Evolutionary conservation across 2,888 invertebrate genomes (phyloP), one percentile per base, ranked within the genome.

Genomic region (Crossocerus cetratus): DNA sequence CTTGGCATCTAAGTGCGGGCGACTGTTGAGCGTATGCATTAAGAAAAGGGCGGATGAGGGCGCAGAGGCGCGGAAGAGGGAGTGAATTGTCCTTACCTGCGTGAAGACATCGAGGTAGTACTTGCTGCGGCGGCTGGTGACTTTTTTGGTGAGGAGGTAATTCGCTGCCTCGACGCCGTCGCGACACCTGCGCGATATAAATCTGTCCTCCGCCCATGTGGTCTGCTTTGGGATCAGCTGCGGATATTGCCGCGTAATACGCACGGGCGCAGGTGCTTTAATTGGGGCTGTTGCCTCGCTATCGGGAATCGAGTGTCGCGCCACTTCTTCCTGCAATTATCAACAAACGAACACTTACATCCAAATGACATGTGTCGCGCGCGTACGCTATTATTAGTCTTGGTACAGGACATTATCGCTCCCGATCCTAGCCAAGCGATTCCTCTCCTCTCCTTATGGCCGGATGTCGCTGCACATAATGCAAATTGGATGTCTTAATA

Each of bases 121-220:
- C 4, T 53, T 32, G 3, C 62, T 49, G 0, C 43, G 57, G 0
- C 14, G 3, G 13, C 23, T 56, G 0, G 57, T 14, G 0, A 32
- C 3, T 20, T 63, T 21, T 4, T 60, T 74, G 5, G 49, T 82
- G 4, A 84, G 73, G 18, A 77, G 60, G 62, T 83, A 80, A 69
- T 82, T 77, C 4, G 86, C 76, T 2, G 76, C 82, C 2, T 86
- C 87, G 20, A 79, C 14, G 59, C 77, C 81, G n/a, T 81, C 66
- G 8, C 78, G 76, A 2, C 64, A 62, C 44, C 86, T 78, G 0
- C 56, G 65, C 3, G 85, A 81, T 65, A 88, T 85, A 68, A 87
- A 88, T 77, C 88, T 79, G 32, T 88, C 88, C 0, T 62, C 72
- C 2, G 43, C 32, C 32, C 8, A 32, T 11, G 32, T 32, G 8